Conservation (phyloP, 2,797 vertebrate species). For the Microhierax caerulescens region DNA sequence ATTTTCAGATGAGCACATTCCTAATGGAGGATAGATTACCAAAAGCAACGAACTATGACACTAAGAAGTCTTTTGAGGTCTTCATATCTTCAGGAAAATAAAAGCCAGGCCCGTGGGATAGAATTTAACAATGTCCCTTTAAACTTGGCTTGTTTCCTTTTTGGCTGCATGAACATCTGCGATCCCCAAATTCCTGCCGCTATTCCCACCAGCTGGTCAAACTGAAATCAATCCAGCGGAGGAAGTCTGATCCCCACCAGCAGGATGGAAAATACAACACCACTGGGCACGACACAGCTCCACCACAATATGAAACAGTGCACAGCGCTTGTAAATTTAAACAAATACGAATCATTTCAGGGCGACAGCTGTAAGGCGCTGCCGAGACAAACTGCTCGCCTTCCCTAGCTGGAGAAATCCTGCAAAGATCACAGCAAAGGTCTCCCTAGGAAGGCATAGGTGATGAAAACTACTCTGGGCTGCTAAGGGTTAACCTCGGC, state of each 20-base stretch:
- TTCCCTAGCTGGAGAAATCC: not conserved
- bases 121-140: not conserved
- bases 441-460: not conserved
- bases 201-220: constrained; percentile 26
- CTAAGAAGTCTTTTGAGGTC: not conserved
- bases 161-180: not conserved
- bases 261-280: not conserved
- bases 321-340: not conserved
- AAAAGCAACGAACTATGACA: not conserved
- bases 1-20: not conserved
- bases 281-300: not conserved
- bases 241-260: not conserved
- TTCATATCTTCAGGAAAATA: not conserved
- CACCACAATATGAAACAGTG: not conserved
- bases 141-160: not conserved
- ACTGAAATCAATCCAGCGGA: not conserved
- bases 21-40: not conserved
- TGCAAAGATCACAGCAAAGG: not conserved
- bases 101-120: not conserved
- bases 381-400: not conserved
- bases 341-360: not conserved
- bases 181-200: constrained; percentile 14
- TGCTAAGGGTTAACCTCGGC: constrained; percentile 47
- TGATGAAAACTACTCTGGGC: not conserved
- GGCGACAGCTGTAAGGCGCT: not conserved